Evolutionary conservation across 2,797 vertebrate species (phyloP), one percentile per base, ranked within the genome.

Genomic region (Brotogeris chrysoptera): DNA sequence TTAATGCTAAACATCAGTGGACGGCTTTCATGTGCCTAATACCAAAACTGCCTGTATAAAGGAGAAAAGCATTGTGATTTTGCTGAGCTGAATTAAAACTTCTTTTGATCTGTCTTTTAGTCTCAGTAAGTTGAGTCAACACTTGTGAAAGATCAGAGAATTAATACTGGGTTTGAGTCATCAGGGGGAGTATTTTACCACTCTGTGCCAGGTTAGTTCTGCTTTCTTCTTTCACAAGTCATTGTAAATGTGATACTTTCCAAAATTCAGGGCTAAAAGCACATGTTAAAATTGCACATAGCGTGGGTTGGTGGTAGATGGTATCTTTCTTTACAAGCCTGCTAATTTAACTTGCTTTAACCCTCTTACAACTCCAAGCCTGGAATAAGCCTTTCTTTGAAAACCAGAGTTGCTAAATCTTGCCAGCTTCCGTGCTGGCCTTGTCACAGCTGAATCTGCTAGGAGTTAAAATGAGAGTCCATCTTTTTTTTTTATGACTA

Each of bases 151-250:
- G 66, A 82, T 88, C 72, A 69, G 53, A 80, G 77, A 82, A 68
- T 82, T 71, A 86, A 34, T 60, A 25, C 46, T 84, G 85, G 23
- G 32, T 90, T 91, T 96, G 89, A 95, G 87, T 96, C 79, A 95
- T 95, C 50, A 72, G 85, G 69, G 86, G 81, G 91, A 90, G 66
- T 92, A 38, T 92, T 92, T 83, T 88, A 84, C 73, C 32, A n/a
- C 30, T 77, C 36, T 49, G 6, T 73, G 65, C 12, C 16, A 93
- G 59, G 72, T 72, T 92, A 79, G 41, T 87, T 96, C 77, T 90
- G 21, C 91, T 95, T 86, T 92, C 34, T 87, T 81, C 38, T 91
- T 89, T 89, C 66, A 44, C 13, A 0, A 95, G 82, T 86, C 87
- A 34, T 68, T 91, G 79, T 94, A 90, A 91, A 81, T 79, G 82